These are phyloP conservation scores for Clanis bilineata DNA, from an alignment of 2,888 invertebrate species.

Conservation along the genomic window DNA sequence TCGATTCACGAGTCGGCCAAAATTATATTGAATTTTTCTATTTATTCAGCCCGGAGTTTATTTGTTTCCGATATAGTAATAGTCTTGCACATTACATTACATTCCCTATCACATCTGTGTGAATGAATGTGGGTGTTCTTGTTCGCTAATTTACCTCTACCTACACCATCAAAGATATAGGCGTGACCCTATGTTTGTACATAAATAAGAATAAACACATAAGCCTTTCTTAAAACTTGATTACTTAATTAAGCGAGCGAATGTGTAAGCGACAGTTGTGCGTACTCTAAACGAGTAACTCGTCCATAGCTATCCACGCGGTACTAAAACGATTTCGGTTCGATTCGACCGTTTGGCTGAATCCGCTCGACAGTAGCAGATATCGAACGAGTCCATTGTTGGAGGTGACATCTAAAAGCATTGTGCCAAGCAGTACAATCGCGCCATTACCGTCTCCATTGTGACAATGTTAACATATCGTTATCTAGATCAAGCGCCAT, in stretches of 20 bases:
- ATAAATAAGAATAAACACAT: no score
- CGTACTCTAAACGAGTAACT: constrained; percentile 4
- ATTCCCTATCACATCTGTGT: no score
- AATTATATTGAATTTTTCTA: no score
- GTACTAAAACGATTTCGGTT: constrained; percentile 53
- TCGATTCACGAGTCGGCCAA: no score
- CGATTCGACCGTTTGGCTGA: constrained; percentile 56
- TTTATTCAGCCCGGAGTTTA: no score
- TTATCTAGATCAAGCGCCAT: constrained; percentile 81
- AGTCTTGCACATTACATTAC: no score
- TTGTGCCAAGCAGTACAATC: constrained; percentile 77
- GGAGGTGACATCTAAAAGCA: constrained; percentile 77
- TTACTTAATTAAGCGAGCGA: not conserved
- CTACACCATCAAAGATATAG: no score
- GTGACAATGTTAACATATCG: constrained; percentile 81
- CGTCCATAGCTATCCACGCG: constrained; percentile 10
- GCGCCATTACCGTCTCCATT: constrained; percentile 78
- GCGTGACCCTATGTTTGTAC: no score
- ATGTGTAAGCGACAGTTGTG: not conserved
- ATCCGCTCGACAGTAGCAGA: constrained; percentile 67
- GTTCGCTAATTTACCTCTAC: no score
- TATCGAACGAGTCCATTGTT: constrained; percentile 74
- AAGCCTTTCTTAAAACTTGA: no score
- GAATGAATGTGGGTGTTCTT: no score
- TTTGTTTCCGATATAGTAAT: no score